Conservation (phyloP, 2,113 vertebrate genomes). For the Gallinago jamesoni region DNA sequence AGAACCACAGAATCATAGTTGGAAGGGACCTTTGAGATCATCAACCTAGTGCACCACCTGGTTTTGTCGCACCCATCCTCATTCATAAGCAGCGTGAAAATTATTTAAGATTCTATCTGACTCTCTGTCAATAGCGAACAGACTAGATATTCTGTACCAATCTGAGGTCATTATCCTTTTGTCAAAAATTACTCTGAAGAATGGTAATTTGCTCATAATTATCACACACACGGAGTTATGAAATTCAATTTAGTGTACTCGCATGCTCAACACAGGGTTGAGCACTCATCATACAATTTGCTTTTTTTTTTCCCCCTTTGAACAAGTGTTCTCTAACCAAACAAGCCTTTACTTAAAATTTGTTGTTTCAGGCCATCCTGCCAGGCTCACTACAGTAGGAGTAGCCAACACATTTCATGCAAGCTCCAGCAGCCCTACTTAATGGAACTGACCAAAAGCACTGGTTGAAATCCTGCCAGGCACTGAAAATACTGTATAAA, state of each 20-base stretch:
- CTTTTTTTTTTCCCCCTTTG: neutral
- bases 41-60: neutral
- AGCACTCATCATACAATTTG: neutral
- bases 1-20: no score
- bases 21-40: no score
- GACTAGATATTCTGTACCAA: slow-evolving; percentile 42
- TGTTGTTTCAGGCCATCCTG: neutral
- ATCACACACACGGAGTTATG: slow-evolving; percentile 34
- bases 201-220: slow-evolving; percentile 44
- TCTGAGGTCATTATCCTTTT: slow-evolving; percentile 41
- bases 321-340: neutral
- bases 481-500: neutral
- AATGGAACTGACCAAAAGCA: neutral
- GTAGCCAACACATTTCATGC: neutral
- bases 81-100: slow-evolving; percentile 60
- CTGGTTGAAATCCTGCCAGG: neutral
- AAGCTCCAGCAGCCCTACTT: neutral
- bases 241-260: slow-evolving; percentile 21
- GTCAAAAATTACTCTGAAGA: slow-evolving; percentile 55
- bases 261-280: neutral
- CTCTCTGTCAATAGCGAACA: slow-evolving; percentile 58
- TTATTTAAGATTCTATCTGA: slow-evolving; percentile 59
- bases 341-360: neutral
- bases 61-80: neutral
- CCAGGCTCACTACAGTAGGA: neutral